Evolutionary conservation across 1,140 invertebrate genomes (phyloP).

Genomic region (Coelopa frigida): DNA sequence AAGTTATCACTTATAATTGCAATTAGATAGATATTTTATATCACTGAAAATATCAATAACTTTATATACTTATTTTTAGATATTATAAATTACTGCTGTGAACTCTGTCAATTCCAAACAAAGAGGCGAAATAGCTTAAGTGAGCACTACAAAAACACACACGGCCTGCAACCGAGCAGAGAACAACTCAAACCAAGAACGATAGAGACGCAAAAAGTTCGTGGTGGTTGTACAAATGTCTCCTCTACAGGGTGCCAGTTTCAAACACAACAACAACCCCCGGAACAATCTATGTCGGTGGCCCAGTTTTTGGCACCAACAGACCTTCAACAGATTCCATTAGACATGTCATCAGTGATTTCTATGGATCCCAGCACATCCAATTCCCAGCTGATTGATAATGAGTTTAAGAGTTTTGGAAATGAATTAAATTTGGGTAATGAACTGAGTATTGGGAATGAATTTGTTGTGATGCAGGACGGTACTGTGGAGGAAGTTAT

Average conservation of each 20-base stretch:
- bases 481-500: slow-evolving; percentile 32
- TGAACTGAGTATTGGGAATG: slow-evolving; percentile 32
- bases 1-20: not conserved
- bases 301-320: slow-evolving; percentile 30
- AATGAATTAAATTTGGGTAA: not conserved
- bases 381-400: not conserved
- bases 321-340: slow-evolving; percentile 11
- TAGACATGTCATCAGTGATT: slow-evolving; percentile 13
- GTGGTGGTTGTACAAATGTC: slow-evolving; percentile 10
- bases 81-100: slow-evolving; percentile 23
- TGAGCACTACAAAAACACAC: slow-evolving; percentile 22
- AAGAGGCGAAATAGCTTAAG: slow-evolving; percentile 20
- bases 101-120: slow-evolving; percentile 26
- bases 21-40: not conserved
- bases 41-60: not conserved
- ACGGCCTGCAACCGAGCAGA: slow-evolving; percentile 12
- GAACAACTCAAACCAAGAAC: slow-evolving; percentile 23
- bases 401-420: not conserved
- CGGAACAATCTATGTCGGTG: slow-evolving; percentile 18
- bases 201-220: slow-evolving; percentile 19
- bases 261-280: slow-evolving; percentile 3
- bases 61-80: slow-evolving; percentile 11
- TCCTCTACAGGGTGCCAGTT: not conserved
- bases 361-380: slow-evolving; percentile 6
- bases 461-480: slow-evolving; percentile 35